Percentiles rank a stretch among this genome's conserved stretches.
Conservation (phyloP, 2,113 vertebrate species). For the Phalacrocorax brasilianus region DNA sequence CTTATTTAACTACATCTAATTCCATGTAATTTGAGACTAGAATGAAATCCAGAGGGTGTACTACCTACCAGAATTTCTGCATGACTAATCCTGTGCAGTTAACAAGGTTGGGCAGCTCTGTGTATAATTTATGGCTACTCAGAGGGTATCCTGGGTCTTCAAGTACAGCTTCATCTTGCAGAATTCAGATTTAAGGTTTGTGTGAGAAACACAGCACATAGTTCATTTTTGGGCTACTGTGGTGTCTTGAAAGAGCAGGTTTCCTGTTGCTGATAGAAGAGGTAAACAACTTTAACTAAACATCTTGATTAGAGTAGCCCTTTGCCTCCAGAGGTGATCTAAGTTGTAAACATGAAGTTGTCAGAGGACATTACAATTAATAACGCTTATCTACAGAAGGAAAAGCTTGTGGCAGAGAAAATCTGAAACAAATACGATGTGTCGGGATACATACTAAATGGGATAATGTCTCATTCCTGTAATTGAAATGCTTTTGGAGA, state of each 20-base stretch:
- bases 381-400: background rate
- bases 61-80: background rate
- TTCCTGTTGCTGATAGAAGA: background rate
- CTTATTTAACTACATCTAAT: background rate
- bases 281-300: background rate
- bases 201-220: background rate
- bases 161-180: background rate
- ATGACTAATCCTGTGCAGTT: background rate
- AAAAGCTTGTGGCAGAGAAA: background rate
- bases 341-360: background rate
- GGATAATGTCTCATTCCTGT: background rate
- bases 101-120: constrained; percentile 29
- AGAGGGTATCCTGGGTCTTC: constrained; percentile 6
- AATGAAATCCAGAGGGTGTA: constrained; percentile 23
- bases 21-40: background rate
- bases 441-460: background rate
- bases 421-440: constrained; percentile 14
- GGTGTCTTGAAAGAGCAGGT: background rate
- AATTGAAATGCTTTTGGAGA: constrained; percentile 7
- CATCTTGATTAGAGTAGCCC: background rate
- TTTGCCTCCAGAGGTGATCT: background rate
- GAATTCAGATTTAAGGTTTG: background rate
- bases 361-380: background rate
- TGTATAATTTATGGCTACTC: constrained; percentile 51
- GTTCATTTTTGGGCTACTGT: background rate